Base-by-base conservation (phyloP, 2,113 vertebrate species). In the Pteropus alecto region DNA sequence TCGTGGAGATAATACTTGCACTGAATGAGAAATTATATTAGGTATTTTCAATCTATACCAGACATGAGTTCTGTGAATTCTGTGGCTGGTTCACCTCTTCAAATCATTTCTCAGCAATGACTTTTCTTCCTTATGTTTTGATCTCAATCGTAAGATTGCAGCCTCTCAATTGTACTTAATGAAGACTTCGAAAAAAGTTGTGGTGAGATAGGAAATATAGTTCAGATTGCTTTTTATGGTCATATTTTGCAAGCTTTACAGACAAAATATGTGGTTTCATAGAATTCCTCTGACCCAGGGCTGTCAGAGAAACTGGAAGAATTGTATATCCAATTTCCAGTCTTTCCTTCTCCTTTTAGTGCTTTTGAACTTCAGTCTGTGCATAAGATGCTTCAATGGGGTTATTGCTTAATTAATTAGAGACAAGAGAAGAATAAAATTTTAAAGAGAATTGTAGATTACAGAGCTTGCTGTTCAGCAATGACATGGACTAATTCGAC, bases 401-500 rank as follows among this genome's bases (percentile, higher is more conserved):
- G 94, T 41, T 96, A 96, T 94, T 89, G 4, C 95, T 98, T 94
- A n/a, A 94, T 97, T 96, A 98, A 95, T 88, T 24, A 87, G 89
- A 95, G 90, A 94, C 63, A 74, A 95, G 84, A 92, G 28, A 82
- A 96, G 93, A 83, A 78, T 21, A 8, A 93, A 88, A 94, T 90
- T 97, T 93, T 46, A 97, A 61, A 98, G 97, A 16, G 96, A 96
- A n/a, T 18, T 22, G 87, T 60, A 48, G 98, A 97, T 96, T 98
- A 96, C 63, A 15, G 95, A 73, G 97, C 24, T 92, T 0, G 90
- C 96, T 99, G 98, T 98, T 98, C 74, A 97, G 94, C 95, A 87
- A 87, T 95, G 99, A 98, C 99, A 97, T 95, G 83, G 96, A 98
- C 98, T 98, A 98, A 65, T 97, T 98, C 87, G 98, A 98, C 99